These are phyloP conservation scores for Acipenser oxyrinchus DNA, from an alignment of 2,797 vertebrate genomes.

Conservation along the genomic window DNA sequence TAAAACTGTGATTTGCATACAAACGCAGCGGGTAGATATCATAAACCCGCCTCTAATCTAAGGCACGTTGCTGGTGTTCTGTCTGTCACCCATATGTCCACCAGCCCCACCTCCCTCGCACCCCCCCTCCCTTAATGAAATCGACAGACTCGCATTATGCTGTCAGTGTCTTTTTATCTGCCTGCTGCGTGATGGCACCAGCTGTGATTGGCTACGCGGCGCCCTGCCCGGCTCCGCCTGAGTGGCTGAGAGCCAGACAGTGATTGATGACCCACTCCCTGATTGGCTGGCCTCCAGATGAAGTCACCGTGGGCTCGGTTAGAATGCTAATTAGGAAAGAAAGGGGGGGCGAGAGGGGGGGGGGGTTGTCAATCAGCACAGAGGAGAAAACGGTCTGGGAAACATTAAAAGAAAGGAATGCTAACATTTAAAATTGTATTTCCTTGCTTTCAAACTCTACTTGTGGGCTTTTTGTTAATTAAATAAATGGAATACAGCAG, in stretches of 20 bases:
- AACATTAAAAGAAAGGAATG: no score
- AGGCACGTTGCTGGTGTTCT: not conserved
- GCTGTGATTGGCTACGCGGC: slow-evolving; percentile 44
- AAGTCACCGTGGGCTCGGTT: slow-evolving; percentile 29
- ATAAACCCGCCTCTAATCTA: no score
- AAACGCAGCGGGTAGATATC: no score
- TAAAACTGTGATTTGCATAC: no score
- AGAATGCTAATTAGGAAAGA: slow-evolving; percentile 9
- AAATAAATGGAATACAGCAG: no score
- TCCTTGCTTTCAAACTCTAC: no score
- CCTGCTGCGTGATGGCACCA: not conserved
- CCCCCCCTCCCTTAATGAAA: no score
- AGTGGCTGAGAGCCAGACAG: slow-evolving; percentile 53
- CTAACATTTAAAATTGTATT: no score
- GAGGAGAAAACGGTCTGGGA: no score
- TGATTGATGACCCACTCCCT: slow-evolving; percentile 46
- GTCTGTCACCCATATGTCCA: not conserved
- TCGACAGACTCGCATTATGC: not conserved
- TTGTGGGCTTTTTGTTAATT: no score
- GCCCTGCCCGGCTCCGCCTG: slow-evolving; percentile 23
- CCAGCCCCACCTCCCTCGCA: no score
- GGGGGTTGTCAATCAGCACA: slow-evolving; percentile 29
- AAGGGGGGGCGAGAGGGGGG: slow-evolving; percentile 4
- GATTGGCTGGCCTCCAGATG: slow-evolving; percentile 35
- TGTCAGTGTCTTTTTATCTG: not conserved